These are phyloP conservation scores for Caenorhabditis angaria DNA, from an alignment of 2,888 invertebrate species.

Conservation along the genomic window DNA sequence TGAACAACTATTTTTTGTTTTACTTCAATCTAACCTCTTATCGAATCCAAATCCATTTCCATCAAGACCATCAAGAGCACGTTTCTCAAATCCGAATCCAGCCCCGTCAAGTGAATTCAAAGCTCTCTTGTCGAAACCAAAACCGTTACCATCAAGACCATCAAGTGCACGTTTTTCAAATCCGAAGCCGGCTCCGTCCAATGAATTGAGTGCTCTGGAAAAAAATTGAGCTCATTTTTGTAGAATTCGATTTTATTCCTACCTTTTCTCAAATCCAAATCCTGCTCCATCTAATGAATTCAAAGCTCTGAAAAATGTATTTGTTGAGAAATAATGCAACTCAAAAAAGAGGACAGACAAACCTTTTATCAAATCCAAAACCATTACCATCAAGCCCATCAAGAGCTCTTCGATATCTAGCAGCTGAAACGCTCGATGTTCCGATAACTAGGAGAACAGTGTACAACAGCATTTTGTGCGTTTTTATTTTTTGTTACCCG, in stretches of 20 bases:
- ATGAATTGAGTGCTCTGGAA: slow-evolving; percentile 41
- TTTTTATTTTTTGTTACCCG: slow-evolving; percentile 34
- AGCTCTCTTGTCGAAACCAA: slow-evolving; percentile 48
- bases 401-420: slow-evolving; percentile 41
- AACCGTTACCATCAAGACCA: slow-evolving; percentile 32
- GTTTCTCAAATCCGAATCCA: slow-evolving; percentile 50
- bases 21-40: slow-evolving; percentile 16
- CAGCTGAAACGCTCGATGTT: slow-evolving; percentile 22
- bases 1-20: no score
- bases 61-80: slow-evolving; percentile 38
- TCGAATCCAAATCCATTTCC: slow-evolving; percentile 47
- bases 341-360: background rate
- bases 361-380: slow-evolving; percentile 52
- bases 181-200: slow-evolving; percentile 52
- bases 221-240: background rate
- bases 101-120: slow-evolving; percentile 46
- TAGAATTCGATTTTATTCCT: background rate
- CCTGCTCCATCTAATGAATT: slow-evolving; percentile 45
- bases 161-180: slow-evolving; percentile 52
- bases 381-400: slow-evolving; percentile 46
- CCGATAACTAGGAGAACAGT: slow-evolving; percentile 30
- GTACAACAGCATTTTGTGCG: slow-evolving; percentile 40
- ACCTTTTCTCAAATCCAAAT: slow-evolving; percentile 50
- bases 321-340: background rate
- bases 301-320: slow-evolving; percentile 26